Evolutionary conservation across 2,113 vertebrate genomes (phyloP).

Genomic region (Gobio gobio): DNA sequence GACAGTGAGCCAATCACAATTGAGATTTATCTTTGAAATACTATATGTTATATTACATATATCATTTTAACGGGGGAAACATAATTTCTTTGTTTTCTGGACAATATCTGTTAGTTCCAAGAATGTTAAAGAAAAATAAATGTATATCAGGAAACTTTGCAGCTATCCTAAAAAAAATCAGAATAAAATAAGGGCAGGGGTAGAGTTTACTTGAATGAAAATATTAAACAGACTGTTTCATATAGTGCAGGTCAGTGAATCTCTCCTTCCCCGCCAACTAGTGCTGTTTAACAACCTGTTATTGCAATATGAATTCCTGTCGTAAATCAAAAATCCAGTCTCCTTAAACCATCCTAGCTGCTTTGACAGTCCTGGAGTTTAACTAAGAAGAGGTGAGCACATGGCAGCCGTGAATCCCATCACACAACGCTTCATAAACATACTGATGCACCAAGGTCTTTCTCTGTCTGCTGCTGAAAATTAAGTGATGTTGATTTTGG

Average conservation of each 20-base stretch:
- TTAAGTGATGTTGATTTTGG: constrained; percentile 64
- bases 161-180: not conserved
- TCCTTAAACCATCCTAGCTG: constrained; percentile 32
- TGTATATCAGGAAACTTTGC: not conserved
- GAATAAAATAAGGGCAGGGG: constrained; percentile 12
- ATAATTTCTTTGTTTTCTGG: not conserved
- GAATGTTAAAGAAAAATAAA: not conserved
- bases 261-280: not conserved
- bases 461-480: constrained; percentile 52
- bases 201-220: constrained; percentile 4
- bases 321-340: constrained; percentile 34
- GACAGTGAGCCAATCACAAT: not conserved
- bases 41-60: not conserved
- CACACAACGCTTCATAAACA: constrained; percentile 39
- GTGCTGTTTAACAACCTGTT: constrained; percentile 38
- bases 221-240: constrained; percentile 18
- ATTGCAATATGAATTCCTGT: constrained; percentile 41
- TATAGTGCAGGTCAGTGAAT: constrained; percentile 33
- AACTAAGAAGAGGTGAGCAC: constrained; percentile 34
- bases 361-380: constrained; percentile 46
- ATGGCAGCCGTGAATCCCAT: constrained; percentile 42
- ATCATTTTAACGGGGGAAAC: no score
- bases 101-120: not conserved
- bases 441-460: constrained; percentile 43
- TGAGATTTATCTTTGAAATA: not conserved